Evolutionary conservation across 1,140 invertebrate species (phyloP), one percentile per base, ranked within the genome.

Genomic region (Calycopis cecrops): DNA sequence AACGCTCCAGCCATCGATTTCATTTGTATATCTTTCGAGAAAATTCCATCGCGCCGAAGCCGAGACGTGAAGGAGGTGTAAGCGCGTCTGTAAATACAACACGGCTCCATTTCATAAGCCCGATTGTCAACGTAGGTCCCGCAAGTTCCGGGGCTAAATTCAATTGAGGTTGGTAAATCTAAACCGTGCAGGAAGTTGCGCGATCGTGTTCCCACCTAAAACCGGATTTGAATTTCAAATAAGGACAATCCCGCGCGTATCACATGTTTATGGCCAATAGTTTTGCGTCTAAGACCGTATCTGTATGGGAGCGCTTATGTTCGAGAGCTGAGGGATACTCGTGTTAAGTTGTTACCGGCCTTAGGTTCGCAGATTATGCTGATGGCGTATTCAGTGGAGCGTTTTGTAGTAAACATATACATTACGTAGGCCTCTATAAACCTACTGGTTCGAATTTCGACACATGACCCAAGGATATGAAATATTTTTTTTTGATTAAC

Each of bases 151-250:
- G 47, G 44, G 60, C 56, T 64, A 77, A 77, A 81, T 83, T 80
- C 68, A 79, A 81, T 85, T 79, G 76, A 64, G 71, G 67, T 60
- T 65, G 57, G 53, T 59, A 67, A 76, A 79, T 76, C 67, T 73
- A 77, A 79, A 79, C 76, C 64, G 72, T 76, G 61, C 60, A 71
- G 73, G 69, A 79, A 78, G 68, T 85, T 74, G 68, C 59, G 60
- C 72, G 73, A 79, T 76, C 65, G 67, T 62, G 66, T 76, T 71
- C 66, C 69, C 78, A 81, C 76, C 77, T 80, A 71, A 69, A 72
- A 48, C 58, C 57, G 58, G 56, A 81, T 85, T 79, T 85, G 79
- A 83, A 85, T 76, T 83, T 85, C 79, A 82, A 79, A 85, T 82
- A 65, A 63, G 71, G 69, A 81, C 71, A 74, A 79, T 73, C 68